A percentile compares a stretch with the other conserved stretches of the same genome.
Conservation (phyloP, 2,888 invertebrate species). For the Dryadula phaetusa region DNA sequence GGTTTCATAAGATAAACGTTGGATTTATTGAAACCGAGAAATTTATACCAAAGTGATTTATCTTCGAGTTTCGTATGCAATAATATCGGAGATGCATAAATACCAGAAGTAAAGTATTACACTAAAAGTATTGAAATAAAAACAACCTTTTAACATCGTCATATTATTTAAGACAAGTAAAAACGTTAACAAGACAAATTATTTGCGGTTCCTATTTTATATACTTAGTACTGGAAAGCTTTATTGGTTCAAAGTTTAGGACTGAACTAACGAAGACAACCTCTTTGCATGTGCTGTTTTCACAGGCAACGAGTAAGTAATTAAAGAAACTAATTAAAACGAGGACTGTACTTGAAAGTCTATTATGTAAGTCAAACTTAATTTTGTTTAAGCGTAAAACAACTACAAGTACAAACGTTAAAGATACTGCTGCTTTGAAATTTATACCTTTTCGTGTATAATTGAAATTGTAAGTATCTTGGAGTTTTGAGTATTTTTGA, state of each 20-base stretch:
- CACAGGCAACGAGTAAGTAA: slow-evolving; percentile 36
- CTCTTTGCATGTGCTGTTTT: slow-evolving; percentile 41
- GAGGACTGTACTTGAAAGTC: slow-evolving; percentile 28
- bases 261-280: slow-evolving; percentile 35
- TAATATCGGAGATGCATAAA: neutral
- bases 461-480: neutral
- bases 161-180: neutral
- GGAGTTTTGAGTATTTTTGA: neutral
- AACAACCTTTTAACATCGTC: too few relatives aligned
- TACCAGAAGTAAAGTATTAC: too few relatives aligned
- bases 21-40: too few relatives aligned
- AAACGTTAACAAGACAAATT: neutral
- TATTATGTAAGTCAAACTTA: slow-evolving; percentile 33
- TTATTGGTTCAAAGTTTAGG: slow-evolving; percentile 19
- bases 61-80: neutral
- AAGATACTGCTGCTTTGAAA: slow-evolving; percentile 25
- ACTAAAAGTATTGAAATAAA: too few relatives aligned
- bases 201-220: neutral
- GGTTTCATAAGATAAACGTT: too few relatives aligned
- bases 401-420: slow-evolving; percentile 23
- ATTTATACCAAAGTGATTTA: too few relatives aligned
- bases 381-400: slow-evolving; percentile 27
- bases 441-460: slow-evolving; percentile 11
- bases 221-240: slow-evolving; percentile 7
- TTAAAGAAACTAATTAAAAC: slow-evolving; percentile 42